Evolutionary conservation across 2,113 vertebrate genomes (phyloP), one percentile per base, ranked within the genome.

Genomic region (Oryzias woworae): DNA sequence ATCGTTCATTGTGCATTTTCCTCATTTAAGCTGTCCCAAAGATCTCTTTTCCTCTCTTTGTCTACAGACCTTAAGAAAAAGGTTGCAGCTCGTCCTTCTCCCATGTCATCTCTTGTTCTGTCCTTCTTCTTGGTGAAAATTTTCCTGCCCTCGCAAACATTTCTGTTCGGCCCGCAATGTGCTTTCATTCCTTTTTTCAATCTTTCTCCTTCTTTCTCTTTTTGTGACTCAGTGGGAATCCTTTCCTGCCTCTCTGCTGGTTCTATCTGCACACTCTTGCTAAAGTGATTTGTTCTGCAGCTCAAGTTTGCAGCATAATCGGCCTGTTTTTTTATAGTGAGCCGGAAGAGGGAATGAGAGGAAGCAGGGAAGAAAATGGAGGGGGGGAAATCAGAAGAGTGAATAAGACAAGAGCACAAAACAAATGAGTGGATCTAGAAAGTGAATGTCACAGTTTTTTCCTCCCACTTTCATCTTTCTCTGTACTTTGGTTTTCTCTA

Each of bases 251-350:
- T 81, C 75, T 75, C 58, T 63, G 58, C 77, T 70, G 55, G 64
- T 80, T 87, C 78, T 26, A 71, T 85, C 76, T 77, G 72, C 76
- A 76, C 83, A 80, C 80, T 82, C 75, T 62, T 14, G 48, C 71
- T 84, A 88, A 89, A 90, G 82, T 85, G 89, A 90, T 89, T 90
- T 89, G 87, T 89, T 89, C 89, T 89, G 89, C 86, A 84, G 87
- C 87, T 90, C 87, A 88, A 84, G 82, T 84, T 82, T 82, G 83
- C 72, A 28, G 82, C 81, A 85, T 83, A 88, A 89, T 90, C 82
- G 54, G 53, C 41, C 74, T 67, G 83, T 82, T 83, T 36, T 28
- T 84, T 84, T 73, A 67, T 79, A 61, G 76, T 51, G 59, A 58
- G 81, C 63, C 3, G 71, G 56, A 52, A 66, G 71, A 81, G 54